Evolutionary conservation across 2,113 vertebrate species (phyloP).

Genomic region (Saguinus imperator): DNA sequence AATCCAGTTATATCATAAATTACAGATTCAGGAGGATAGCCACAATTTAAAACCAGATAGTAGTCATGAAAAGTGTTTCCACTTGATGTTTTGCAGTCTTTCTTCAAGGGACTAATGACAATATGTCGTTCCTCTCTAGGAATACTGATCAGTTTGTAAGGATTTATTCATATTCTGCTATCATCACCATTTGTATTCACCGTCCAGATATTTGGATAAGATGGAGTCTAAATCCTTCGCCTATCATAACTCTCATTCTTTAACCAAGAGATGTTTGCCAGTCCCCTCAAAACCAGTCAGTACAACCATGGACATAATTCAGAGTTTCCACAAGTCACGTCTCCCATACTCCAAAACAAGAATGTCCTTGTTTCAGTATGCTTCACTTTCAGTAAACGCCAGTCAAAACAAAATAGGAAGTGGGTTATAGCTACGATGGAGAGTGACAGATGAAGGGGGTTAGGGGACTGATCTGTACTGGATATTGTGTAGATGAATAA

Average conservation of each 20-base stretch:
- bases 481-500: background rate
- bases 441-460: background rate
- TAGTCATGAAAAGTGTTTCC: background rate
- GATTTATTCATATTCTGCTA: background rate
- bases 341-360: background rate
- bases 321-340: background rate
- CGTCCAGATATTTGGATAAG: background rate
- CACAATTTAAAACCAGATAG: background rate
- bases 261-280: background rate
- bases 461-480: background rate
- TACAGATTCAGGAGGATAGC: background rate
- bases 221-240: background rate
- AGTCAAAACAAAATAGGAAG: background rate
- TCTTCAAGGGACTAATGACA: background rate
- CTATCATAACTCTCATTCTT: constrained; percentile 3
- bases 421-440: background rate
- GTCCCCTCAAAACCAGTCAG: background rate
- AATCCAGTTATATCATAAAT: background rate
- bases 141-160: background rate
- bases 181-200: background rate
- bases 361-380: background rate
- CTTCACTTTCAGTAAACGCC: background rate
- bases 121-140: background rate
- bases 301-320: background rate
- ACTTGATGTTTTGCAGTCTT: background rate